Base-by-base conservation (phyloP, 2,888 invertebrate species). In the Nymphalis urticae region DNA sequence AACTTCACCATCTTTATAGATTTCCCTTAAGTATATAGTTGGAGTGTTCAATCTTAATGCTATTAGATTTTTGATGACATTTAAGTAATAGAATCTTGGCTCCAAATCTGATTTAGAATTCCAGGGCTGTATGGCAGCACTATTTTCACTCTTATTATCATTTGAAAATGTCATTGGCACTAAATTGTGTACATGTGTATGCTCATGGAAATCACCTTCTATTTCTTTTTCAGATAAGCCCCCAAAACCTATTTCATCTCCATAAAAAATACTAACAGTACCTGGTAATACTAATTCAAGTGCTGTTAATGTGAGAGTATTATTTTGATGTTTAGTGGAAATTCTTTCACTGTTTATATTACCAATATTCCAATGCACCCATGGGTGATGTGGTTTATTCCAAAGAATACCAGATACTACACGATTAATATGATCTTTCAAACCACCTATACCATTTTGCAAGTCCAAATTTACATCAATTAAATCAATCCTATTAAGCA, bases 191-290 rank as follows among this genome's bases (percentile, higher is more conserved):
- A 95, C 84, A 79, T 95, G 94, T 75, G 93, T 91, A 50, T 94
- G 90, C 77, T 94, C 94, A 72, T 92, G 90, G 69, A 93, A 93
- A 78, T 95, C 95, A 65, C 90, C 90, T 75, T 94, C 91, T 7
- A 93, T 87, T 77, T 94, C 94, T 53, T 84, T 77, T 48, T 85
- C 78, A 54, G 90, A 80, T 2, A 94, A 82, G 74, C 95, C 94
- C 60, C 93, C 91, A 75, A 97, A 88, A 1, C 96, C 96, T 72
- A 98, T 95, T 93, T 98, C 98, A 85, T 98, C 98, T 0, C 98
- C 98, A 85, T 98, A 98, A 87, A 98, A 97, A 77, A 98, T 95
- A 75, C 95, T 96, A 0, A 97, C 95, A 0, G 97, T 97, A 10
- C 94, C 98, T 0, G 98, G 98, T 51, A 98, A 90, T 88, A 96